phyloP scores from a whole-genome alignment of 2,797 vertebrate species.

The Lithobates pipiens region DNA sequence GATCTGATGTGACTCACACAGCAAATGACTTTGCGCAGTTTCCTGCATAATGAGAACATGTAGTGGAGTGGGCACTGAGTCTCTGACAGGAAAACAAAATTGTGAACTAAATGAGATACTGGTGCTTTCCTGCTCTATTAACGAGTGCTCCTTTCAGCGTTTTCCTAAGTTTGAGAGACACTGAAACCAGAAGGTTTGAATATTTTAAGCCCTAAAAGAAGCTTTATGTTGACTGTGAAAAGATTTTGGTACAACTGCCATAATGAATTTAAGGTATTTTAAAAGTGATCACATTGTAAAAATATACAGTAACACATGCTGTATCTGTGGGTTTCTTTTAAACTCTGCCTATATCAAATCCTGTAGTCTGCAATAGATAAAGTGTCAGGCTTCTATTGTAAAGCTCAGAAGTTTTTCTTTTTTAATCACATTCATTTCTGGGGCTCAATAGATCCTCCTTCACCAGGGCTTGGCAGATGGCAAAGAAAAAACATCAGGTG shows the following conservation, averaged over 20 bases:
- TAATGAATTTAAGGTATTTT: background rate
- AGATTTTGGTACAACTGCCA: background rate
- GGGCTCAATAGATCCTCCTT: too few relatives aligned
- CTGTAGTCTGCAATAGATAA: background rate
- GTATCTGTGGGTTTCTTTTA: too few relatives aligned
- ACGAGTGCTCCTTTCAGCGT: background rate
- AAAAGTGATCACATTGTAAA: background rate
- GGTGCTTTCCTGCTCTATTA: constrained; percentile 11
- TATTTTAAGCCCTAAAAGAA: background rate
- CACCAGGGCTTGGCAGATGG: too few relatives aligned
- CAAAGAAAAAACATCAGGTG: too few relatives aligned
- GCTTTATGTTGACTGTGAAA: background rate
- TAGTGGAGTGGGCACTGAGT: background rate
- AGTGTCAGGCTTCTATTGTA: background rate
- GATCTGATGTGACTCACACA: constrained; percentile 45
- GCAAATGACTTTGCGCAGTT: constrained; percentile 48
- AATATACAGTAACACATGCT: background rate
- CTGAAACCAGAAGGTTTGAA: background rate
- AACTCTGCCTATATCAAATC: background rate
- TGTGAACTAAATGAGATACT: constrained; percentile 42
- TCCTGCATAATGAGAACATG: constrained; percentile 41
- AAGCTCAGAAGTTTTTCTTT: too few relatives aligned
- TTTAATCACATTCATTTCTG: too few relatives aligned
- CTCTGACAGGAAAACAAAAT: constrained; percentile 51
- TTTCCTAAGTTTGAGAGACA: background rate